Evolutionary conservation across 2,797 vertebrate species (phyloP), one percentile per base, ranked within the genome.

Genomic region (Telmatherina bonti): DNA sequence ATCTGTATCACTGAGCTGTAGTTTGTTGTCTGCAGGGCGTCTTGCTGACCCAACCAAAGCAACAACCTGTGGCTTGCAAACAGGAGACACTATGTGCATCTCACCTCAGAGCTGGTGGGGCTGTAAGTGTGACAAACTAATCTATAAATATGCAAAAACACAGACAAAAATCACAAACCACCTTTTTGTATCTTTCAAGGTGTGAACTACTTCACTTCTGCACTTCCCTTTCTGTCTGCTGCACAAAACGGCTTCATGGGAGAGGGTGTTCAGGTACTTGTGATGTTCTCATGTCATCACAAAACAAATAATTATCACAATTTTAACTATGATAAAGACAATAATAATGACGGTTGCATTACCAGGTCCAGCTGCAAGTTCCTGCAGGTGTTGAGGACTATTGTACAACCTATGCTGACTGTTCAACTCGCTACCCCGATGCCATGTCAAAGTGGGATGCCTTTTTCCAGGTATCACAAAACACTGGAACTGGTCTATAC

Each of bases 41-140:
- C 84, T 97, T 62, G 87, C 62, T 72, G 96, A 96, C 77, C 95
- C 93, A 36, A 94, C 89, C 1, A 45, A 60, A 3, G n/a, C 0
- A 1, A 86, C 89, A 24, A 84, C 81, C 22, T 96, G 95, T 74
- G 95, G 95, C 8, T 41, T 87, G 41, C 76, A 90, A 60, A 85
- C 82, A 24, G 91, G 85, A 84, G 91, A 96, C 0, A 16, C 4
- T 3, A 70, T 86, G 65, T 96, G 94, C 49, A 87, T 95, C 70
- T 96, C 96, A 64, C 73, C 90, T 55, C 77, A 91, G 74, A 98
- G 96, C 74, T 98, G 96, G 96, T 98, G 95, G 95, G 88, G 89
- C 79, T 95, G 97, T 98, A 93, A 93, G 96, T 96, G 85, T 5
- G n/a, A 54, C 47, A 56, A 1, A 60, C 2, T 29, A 18, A 53